Evolutionary conservation across 2,113 vertebrate genomes (phyloP).

Genomic region (Nyctereutes procyonoides): DNA sequence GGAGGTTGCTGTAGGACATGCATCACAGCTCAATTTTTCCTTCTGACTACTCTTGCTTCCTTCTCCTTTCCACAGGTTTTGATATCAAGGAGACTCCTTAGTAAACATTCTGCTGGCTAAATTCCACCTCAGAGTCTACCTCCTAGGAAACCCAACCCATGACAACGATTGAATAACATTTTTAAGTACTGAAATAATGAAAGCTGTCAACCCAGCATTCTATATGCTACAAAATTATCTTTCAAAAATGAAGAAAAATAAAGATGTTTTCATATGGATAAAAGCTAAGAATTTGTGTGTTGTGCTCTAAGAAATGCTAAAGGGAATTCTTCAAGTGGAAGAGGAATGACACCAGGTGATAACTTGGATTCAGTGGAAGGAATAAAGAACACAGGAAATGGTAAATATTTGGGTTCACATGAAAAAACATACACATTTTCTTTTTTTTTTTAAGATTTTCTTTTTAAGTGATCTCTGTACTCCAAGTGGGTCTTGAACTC

Average conservation of each 20-base stretch:
- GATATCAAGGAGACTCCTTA: not conserved
- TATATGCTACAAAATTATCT: not conserved
- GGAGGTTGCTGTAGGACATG: not conserved
- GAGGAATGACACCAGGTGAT: not conserved
- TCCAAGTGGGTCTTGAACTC: not conserved
- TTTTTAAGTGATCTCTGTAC: not conserved
- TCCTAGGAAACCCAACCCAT: not conserved
- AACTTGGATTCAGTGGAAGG: not conserved
- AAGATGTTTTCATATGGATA: not conserved
- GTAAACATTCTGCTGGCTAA: not conserved
- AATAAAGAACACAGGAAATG: not conserved
- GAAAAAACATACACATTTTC: not conserved
- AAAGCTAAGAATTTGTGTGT: not conserved
- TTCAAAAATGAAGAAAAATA: not conserved
- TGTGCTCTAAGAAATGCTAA: not conserved
- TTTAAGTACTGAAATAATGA: not conserved
- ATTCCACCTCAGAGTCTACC: not conserved
- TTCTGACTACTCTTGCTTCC: not conserved
- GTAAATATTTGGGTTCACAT: not conserved
- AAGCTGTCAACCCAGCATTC: not conserved
- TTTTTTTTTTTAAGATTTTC: not conserved
- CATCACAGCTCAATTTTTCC: not conserved
- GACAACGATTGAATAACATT: not conserved
- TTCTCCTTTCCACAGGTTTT: not conserved
- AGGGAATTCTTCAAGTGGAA: not conserved